Conservation (phyloP, 2,113 vertebrate species). For the Telmatochromis sp. region DNA sequence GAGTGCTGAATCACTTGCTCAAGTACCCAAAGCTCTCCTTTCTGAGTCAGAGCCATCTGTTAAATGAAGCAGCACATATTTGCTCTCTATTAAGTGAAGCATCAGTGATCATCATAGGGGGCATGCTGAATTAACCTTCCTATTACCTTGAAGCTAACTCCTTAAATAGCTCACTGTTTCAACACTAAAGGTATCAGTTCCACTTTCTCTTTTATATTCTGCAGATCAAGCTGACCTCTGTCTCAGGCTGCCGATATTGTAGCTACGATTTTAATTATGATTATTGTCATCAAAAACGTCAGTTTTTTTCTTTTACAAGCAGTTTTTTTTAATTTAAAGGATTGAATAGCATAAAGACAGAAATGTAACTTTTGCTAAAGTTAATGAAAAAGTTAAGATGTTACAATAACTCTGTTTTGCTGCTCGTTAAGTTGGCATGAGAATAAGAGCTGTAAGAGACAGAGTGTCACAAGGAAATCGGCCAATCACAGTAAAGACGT, state of each 20-base stretch:
- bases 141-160: conserved; percentile 68
- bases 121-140: conserved; percentile 67
- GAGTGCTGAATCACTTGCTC: conserved; percentile 58
- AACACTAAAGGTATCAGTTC: conserved; percentile 16
- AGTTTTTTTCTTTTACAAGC: not conserved
- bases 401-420: not conserved
- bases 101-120: conserved; percentile 68
- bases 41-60: conserved; percentile 64
- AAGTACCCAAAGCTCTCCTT: conserved; percentile 61
- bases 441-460: not conserved
- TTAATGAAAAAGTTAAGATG: not conserved
- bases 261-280: not conserved
- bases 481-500: not conserved
- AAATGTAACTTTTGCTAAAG: not conserved
- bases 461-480: not conserved
- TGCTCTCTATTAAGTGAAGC: conserved; percentile 68
- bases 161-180: conserved; percentile 51
- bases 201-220: not conserved
- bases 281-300: not conserved
- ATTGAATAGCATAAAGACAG: not conserved
- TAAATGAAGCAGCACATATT: conserved; percentile 71
- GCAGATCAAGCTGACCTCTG: not conserved
- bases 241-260: not conserved
- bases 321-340: not conserved
- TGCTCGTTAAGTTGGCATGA: not conserved